Percentiles rank a stretch among this genome's conserved stretches.
Evolutionary conservation across 2,113 vertebrate genomes (phyloP).

Genomic region (Neotoma lepida): DNA sequence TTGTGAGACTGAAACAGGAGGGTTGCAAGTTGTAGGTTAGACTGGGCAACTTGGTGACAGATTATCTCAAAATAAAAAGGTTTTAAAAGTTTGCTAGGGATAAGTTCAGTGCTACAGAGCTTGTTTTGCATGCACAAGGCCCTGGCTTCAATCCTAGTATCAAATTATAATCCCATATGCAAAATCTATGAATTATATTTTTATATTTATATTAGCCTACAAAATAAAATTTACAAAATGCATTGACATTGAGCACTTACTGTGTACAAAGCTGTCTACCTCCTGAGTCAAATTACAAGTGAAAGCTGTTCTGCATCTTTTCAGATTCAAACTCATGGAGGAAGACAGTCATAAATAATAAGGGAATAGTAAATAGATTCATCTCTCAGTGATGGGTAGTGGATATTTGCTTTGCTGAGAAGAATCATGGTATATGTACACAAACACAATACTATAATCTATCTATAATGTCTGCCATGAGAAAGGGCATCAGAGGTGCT

Average conservation of each 20-base stretch:
- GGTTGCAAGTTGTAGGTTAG: neutral
- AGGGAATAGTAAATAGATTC: neutral
- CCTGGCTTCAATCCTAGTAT: neutral
- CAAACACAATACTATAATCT: neutral
- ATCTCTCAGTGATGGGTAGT: neutral
- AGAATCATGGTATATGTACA: neutral
- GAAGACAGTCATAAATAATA: neutral
- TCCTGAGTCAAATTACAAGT: neutral
- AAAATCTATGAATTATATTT: neutral
- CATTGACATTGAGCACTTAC: neutral
- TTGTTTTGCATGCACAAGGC: neutral
- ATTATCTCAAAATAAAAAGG: neutral
- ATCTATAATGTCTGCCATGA: neutral
- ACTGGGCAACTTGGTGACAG: neutral
- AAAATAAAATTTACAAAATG: constrained; percentile 16
- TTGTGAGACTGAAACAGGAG: neutral
- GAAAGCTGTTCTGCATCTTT: neutral
- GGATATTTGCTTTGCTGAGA: neutral
- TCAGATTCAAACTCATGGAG: neutral
- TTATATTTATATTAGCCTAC: neutral
- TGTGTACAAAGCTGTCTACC: neutral
- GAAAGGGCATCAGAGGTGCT: neutral
- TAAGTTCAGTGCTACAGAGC: neutral
- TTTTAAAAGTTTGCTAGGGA: neutral
- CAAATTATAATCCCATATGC: neutral